A percentile compares a stretch with the other conserved stretches of the same genome.
Evolutionary conservation across 2,888 invertebrate species (phyloP).

Genomic region (Pherbina coryleti): DNA sequence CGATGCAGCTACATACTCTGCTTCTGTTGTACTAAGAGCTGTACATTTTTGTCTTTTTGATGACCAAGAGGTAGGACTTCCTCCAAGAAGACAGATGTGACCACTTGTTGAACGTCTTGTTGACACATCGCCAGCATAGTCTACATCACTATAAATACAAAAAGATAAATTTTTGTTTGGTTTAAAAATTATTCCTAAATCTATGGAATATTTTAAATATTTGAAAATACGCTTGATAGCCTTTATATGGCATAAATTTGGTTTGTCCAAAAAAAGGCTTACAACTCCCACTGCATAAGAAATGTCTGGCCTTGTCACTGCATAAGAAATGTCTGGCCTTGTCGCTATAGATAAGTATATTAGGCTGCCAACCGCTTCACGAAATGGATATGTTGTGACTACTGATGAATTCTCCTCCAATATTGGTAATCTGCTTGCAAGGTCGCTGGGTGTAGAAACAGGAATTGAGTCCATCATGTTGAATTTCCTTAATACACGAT

Average conservation of each 20-base stretch:
- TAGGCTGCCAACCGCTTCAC: constrained; percentile 48
- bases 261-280: constrained; percentile 36
- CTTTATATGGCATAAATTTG: background rate
- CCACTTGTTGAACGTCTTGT: constrained; percentile 20
- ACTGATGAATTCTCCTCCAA: background rate
- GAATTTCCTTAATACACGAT: constrained; percentile 43
- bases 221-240: background rate
- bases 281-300: constrained; percentile 18
- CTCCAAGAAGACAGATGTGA: constrained; percentile 18
- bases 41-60: background rate
- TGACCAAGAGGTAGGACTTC: constrained; percentile 31
- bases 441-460: constrained; percentile 43
- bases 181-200: constrained; percentile 41
- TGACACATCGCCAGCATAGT: constrained; percentile 58
- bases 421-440: constrained; percentile 23
- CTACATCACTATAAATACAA: too few relatives aligned
- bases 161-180: constrained; percentile 53
- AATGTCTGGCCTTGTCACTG: background rate
- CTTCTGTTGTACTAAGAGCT: background rate
- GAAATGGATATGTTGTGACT: constrained; percentile 41
- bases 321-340: background rate
- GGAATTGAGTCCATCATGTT: constrained; percentile 43
- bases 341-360: constrained; percentile 47
- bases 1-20: too few relatives aligned
- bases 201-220: constrained; percentile 15